Evolutionary conservation across 92 coral and sea anemone species (phyloP).

Genomic region (Epizoanthus rinbou): DNA sequence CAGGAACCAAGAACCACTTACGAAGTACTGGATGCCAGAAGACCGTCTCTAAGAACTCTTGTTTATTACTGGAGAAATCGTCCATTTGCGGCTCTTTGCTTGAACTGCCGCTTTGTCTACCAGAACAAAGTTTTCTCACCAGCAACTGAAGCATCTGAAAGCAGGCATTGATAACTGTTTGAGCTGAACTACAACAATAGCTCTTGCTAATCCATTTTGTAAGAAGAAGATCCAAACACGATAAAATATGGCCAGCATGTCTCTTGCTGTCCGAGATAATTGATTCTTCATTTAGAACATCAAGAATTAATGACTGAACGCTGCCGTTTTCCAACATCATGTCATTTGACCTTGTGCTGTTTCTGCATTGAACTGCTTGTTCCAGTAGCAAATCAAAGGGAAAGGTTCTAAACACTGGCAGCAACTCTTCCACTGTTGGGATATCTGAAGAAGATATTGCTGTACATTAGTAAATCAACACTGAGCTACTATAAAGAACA

Average conservation of each 20-base stretch:
- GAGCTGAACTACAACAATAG: neutral
- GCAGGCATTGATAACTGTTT: conserved; percentile 35
- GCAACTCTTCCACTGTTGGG: conserved; percentile 19
- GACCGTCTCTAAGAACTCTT: conserved; percentile 9
- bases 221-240: conserved; percentile 11
- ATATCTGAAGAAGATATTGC: conserved; percentile 9
- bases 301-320: conserved; percentile 8
- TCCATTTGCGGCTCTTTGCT: neutral
- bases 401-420: conserved; percentile 50
- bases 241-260: conserved; percentile 20
- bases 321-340: conserved; percentile 8
- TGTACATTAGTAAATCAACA: neutral
- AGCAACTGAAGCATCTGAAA: conserved; percentile 53
- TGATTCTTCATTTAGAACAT: neutral
- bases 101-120: neutral
- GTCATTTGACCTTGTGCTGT: conserved; percentile 1
- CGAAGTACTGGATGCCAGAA: conserved; percentile 15
- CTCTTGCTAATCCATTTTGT: neutral
- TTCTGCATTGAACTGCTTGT: conserved; percentile 57
- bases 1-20: conserved; percentile 38
- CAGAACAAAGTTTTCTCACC: neutral
- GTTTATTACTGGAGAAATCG: neutral
- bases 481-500: neutral
- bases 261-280: neutral
- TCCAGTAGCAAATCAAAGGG: conserved; percentile 65